phyloP scores from a whole-genome alignment of 2,888 invertebrate genomes.

The Agapetus fuscipes region DNA sequence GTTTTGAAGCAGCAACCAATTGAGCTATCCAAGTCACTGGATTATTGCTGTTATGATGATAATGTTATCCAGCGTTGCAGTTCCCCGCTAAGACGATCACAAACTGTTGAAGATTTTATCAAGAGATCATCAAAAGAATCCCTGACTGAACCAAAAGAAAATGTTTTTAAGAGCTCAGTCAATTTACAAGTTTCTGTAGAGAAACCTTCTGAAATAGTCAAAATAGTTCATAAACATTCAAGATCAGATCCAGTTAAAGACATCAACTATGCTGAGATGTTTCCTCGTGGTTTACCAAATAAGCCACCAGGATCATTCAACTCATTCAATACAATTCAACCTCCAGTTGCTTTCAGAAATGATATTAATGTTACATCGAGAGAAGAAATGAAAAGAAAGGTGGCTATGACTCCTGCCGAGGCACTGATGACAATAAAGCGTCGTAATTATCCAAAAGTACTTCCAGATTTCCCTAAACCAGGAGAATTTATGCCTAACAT shows the following conservation, averaged over 20 bases:
- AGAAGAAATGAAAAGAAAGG: conserved; percentile 38
- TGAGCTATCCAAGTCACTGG: conserved; percentile 58
- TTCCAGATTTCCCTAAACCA: conserved; percentile 62
- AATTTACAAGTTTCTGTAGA: conserved; percentile 26
- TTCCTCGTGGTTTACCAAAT: conserved; percentile 15
- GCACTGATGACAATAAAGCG: conserved; percentile 63
- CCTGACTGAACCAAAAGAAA: conserved; percentile 15
- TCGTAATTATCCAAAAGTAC: conserved; percentile 74
- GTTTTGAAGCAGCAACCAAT: conserved; percentile 68
- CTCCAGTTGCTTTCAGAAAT: conserved; percentile 40
- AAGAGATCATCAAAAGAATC: conserved; percentile 13
- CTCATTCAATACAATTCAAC: conserved; percentile 28
- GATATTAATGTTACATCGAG: conserved; percentile 70
- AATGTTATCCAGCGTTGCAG: conserved; percentile 18
- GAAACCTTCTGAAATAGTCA: conserved; percentile 28
- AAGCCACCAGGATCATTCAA: conserved; percentile 21
- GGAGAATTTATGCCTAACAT: conserved; percentile 23
- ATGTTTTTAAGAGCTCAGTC: conserved; percentile 33
- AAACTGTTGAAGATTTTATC: conserved; percentile 35
- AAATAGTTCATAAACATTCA: conserved; percentile 56
- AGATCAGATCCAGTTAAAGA: conserved; percentile 60
- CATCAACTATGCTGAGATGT: conserved; percentile 37
- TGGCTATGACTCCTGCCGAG: conserved; percentile 54
- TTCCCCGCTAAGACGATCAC: conserved; percentile 32
- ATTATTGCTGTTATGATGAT: conserved; percentile 29